Base-by-base conservation (phyloP, 2,113 vertebrate genomes). In the Aplodontia rufa region DNA sequence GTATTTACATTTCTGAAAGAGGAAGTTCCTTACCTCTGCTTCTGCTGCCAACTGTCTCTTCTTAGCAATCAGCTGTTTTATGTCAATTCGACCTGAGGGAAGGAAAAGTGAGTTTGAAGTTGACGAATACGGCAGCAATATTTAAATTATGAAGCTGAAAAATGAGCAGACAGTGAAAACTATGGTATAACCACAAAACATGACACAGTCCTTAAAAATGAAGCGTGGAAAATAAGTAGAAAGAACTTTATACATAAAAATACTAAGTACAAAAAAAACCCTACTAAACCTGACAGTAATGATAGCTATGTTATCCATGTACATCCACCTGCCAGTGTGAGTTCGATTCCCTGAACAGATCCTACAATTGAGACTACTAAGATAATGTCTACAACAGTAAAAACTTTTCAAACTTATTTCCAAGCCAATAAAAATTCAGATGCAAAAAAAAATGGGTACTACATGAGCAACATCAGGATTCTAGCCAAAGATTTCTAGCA, bases 41-140 rank as follows among this genome's bases (percentile, higher is more conserved):
- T 99, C 98, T 89, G 97, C 98, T 89, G 98, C 98, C 40, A 99
- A 96, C 58, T 98, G 98, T 97, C 98, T 98, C 97, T 98, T 99
- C 97, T 98, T 98, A 62, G 96, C 98, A 97, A 98, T 92, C 90
- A 97, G 82, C 17, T 98, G 98, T 75, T 98, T 98, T 0, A 98
- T 86, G 94, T 98, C 97, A 95, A 98, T 80, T n/a, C 58, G 94
- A 94, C 98, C 99, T 99, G 97, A 87, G 47, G 80, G n/a, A 87
- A 95, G 80, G 82, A 74, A 98, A 96, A 35, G 8, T 26, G 26
- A 53, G 60, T 66, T 93, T 95, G 93, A 90, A 83, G 28, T n/a
- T 80, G 16, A 96, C 4, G 0, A 0, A 85, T 32, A 91, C 1
- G 69, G 55, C 6, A 81, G 75, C 4, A 22, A 28, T 62, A 82